Evolutionary conservation across 2,113 vertebrate species (phyloP).

Genomic region (Apteryx owenii): DNA sequence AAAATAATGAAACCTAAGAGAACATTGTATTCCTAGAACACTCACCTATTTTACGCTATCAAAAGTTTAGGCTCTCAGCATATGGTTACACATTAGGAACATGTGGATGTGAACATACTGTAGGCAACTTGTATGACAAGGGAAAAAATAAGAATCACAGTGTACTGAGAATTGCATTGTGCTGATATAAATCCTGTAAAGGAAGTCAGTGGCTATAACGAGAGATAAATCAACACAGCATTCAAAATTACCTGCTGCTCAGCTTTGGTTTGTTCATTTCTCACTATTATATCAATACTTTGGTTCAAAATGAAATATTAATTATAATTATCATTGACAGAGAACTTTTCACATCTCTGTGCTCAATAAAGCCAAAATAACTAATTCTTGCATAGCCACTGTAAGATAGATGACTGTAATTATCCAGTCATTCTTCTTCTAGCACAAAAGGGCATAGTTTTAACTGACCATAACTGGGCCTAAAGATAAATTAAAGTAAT

Average conservation of each 20-base stretch:
- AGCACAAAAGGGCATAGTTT: not conserved
- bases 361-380: not conserved
- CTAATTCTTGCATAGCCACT: not conserved
- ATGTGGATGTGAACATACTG: not conserved
- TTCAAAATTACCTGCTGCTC: not conserved
- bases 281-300: not conserved
- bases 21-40: not conserved
- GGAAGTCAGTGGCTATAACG: not conserved
- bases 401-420: not conserved
- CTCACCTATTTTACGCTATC: not conserved
- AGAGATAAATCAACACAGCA: not conserved
- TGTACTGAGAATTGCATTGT: not conserved
- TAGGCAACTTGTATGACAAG: not conserved
- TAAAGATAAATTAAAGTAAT: not conserved
- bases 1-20: not conserved
- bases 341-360: not conserved
- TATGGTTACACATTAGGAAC: not conserved
- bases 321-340: not conserved
- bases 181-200: not conserved
- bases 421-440: not conserved
- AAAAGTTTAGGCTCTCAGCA: accelerated
- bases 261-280: not conserved
- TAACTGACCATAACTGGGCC: not conserved
- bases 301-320: not conserved
- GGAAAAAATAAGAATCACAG: not conserved